Evolutionary conservation across 1,140 invertebrate genomes (phyloP), one percentile per base, ranked within the genome.

Genomic region (Sesamia nonagrioides): DNA sequence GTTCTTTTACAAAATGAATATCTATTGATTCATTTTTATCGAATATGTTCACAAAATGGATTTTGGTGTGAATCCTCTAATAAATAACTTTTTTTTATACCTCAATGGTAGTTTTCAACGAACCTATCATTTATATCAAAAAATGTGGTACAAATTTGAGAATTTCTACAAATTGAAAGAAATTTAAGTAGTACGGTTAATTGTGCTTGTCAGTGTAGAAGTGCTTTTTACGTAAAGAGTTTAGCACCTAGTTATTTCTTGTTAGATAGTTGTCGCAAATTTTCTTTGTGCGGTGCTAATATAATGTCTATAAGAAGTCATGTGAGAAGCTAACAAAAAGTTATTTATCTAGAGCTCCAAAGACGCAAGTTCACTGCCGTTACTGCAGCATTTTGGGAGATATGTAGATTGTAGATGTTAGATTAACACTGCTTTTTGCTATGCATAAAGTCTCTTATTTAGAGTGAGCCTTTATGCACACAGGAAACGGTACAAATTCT

Each of bases 251-350:
- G 15, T 66, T 42, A 5, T 18, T 45, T 45, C 17, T 45, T 2
- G 3, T 66, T 45, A 45, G 42, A 50, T 68, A 11, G 0, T 50
- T 17, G n/a, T 69, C 40, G 42, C 18, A 68, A 68, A 68, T 45
- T 68, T 15, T 18, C 21, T 27, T 48, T 69, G 13, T 68, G 18
- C 1, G 13, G 17, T n/a, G 5, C 37, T 18, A 69, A 15, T 50
- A 69, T 48, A n/a, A 69, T 50, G 42, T 50, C 1, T 7, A 48
- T 42, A 69, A 50, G 17, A 15, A 33, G 66, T 69, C 66, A 69
- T 69, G 66, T 69, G 66, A 69, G 66, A 69, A n/a, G 18, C 13
- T 69, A 69, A 50, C 66, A 69, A 69, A 69, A 42, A 48, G 1
- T 27, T 69, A 48, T 48, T 48, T 48, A 69, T 69, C 66, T 69